These are phyloP conservation scores for Athripsodes cinereus DNA, from an alignment of 2,888 invertebrate genomes.

Conservation along the genomic window DNA sequence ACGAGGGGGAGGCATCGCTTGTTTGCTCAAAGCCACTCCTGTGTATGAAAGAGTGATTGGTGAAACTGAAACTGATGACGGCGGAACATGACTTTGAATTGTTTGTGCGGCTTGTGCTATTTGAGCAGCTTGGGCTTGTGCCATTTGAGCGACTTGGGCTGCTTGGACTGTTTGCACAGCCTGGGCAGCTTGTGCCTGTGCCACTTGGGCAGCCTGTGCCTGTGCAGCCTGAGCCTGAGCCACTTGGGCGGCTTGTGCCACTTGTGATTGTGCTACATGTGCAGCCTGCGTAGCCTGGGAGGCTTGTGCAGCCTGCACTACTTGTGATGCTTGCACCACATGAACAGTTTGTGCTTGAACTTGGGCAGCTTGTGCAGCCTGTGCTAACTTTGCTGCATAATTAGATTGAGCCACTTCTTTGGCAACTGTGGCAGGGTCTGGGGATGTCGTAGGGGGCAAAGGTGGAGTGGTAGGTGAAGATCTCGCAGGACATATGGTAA, in stretches of 20 bases:
- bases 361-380: constrained; percentile 31
- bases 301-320: constrained; percentile 52
- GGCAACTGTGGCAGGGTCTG: constrained; percentile 53
- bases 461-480: constrained; percentile 31
- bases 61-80: constrained; percentile 24
- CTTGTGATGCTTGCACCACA: constrained; percentile 6
- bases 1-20: constrained; percentile 41
- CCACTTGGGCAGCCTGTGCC: constrained; percentile 38
- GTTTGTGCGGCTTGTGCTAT: constrained; percentile 7
- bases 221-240: constrained; percentile 59
- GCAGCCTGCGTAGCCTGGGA: constrained; percentile 68
- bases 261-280: constrained; percentile 30
- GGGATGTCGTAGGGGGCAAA: constrained; percentile 34
- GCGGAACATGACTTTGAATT: constrained; percentile 3
- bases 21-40: constrained; percentile 64
- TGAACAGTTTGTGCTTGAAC: constrained; percentile 59
- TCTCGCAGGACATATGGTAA: constrained; percentile 31
- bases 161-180: constrained; percentile 68
- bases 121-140: constrained; percentile 53
- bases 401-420: constrained; percentile 81
- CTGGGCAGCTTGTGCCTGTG: constrained; percentile 52
- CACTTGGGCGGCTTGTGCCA: constrained; percentile 29
- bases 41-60: constrained; percentile 56
- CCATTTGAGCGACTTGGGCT: constrained; percentile 69
- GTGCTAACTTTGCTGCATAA: constrained; percentile 66